phyloP scores from a whole-genome alignment of 2,113 vertebrate genomes.

The Oceanites oceanicus region DNA sequence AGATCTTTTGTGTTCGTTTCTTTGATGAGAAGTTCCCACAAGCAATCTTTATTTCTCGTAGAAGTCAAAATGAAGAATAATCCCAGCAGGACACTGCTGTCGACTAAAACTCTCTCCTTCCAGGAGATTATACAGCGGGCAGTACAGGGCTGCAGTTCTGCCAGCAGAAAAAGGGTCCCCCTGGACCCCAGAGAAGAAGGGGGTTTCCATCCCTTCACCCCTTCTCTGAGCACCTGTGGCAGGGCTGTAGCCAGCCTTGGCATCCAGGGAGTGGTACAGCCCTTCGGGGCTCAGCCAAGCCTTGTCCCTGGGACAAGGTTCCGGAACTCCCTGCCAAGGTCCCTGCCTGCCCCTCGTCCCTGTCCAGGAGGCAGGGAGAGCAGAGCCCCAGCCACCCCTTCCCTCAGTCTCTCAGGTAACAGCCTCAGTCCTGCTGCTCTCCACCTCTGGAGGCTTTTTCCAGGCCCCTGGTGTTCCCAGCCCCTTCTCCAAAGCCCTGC shows the following conservation, averaged over 20 bases:
- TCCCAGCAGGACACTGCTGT: too few species aligned
- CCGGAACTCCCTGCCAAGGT: not conserved
- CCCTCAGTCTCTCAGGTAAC: not conserved
- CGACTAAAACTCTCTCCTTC: too few species aligned
- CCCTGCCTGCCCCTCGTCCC: not conserved
- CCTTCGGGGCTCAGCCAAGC: not conserved
- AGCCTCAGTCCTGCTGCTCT: not conserved
- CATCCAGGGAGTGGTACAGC: too few species aligned
- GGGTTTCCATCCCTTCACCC: not conserved
- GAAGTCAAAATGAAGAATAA: too few species aligned
- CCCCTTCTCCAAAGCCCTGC: not conserved
- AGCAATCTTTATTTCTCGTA: too few species aligned
- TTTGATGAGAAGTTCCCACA: too few species aligned
- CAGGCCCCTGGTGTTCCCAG: not conserved
- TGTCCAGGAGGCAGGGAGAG: too few species aligned
- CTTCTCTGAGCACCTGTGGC: not conserved
- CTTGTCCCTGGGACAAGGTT: not conserved
- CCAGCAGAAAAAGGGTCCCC: not conserved
- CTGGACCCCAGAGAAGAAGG: not conserved
- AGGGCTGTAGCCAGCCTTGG: not conserved
- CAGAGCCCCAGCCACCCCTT: not conserved
- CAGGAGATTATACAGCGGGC: too few species aligned
- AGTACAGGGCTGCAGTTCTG: not conserved
- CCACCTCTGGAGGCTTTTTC: not conserved
- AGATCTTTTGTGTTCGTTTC: too few species aligned